A percentile compares a stretch with the other conserved stretches of the same genome.
Conservation (phyloP, 2,113 vertebrate species). For the Empidonax traillii region DNA sequence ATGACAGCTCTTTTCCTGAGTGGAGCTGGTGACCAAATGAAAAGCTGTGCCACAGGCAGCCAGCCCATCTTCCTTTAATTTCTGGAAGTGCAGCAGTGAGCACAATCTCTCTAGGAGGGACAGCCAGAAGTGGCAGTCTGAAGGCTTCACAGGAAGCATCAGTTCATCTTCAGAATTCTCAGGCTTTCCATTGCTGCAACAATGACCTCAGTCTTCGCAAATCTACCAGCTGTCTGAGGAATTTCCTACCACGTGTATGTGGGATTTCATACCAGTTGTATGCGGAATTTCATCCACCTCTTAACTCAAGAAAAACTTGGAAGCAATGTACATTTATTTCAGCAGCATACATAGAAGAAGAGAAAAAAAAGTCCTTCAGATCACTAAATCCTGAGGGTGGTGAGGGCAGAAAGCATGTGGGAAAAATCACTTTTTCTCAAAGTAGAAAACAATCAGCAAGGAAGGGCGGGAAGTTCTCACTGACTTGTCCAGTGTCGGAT, state of each 20-base stretch:
- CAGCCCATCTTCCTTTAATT: background rate
- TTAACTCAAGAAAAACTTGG: background rate
- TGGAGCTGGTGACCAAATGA: background rate
- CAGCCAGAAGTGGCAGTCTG: background rate
- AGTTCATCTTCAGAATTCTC: background rate
- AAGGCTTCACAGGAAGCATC: background rate
- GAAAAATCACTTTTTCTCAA: background rate
- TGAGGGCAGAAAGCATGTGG: background rate
- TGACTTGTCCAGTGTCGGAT: background rate
- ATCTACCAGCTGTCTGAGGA: too few species aligned
- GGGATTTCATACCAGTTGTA: background rate
- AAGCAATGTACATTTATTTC: background rate
- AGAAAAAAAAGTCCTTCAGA: background rate
- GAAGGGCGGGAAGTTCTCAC: background rate
- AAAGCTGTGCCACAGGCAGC: background rate
- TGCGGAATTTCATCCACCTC: background rate
- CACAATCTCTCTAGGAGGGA: background rate
- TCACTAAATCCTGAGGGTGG: background rate
- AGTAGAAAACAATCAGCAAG: background rate
- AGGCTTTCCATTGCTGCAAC: background rate
- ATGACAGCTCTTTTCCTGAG: background rate
- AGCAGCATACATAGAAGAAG: background rate
- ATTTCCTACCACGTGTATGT: background rate
- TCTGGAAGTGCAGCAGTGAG: background rate
- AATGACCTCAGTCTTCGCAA: background rate